Base-by-base conservation (phyloP, 92 coral and sea anemone genomes). In the Nematostella vectensis region DNA sequence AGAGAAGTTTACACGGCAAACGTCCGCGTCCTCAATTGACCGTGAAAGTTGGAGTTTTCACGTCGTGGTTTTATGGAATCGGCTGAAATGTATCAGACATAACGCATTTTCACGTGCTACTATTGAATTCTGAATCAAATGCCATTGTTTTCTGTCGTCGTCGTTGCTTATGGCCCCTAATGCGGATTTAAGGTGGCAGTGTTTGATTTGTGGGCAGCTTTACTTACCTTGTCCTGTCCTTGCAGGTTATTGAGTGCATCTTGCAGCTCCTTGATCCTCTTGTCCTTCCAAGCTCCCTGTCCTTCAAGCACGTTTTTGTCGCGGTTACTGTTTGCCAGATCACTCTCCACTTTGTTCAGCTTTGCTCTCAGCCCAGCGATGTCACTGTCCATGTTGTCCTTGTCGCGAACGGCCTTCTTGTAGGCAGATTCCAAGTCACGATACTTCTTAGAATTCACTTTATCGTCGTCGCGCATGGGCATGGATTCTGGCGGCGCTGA, bases 371-470 rank as follows among this genome's bases (percentile, higher is more conserved):
- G 55, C 27, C 82, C 50, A 40, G 62, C 37, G 62, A 59, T 39
- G 24, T 86, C 83, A 43, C 72, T 81, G 29, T 82, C 68, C 25
- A 65, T 52, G 49, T 65, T 65, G 16, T 82, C 87, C 63, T 73
- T 65, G 51, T 87, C 87, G 58, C 77, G 45, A 30, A 75, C 58
- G 24, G 77, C 75, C 59, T 72, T 93, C 78, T 78, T 93, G 63
- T 87, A 75, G 19, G 96, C 74, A 37, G 83, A 69, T 55, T 93
- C 96, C 31, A 93, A 63, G 72, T 86, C 87, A 50, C 81, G 81
- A 80, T 67, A 87, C 40, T 83, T 88, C 79, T 72, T 88, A 45
- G 79, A 62, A 2, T 75, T 64, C 21, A 79, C 72, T 15, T 70
- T 62, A 53, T 78, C 76, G 64, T 74, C 89, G 40, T 73, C 71